Evolutionary conservation across 2,888 invertebrate species (phyloP).

Genomic region (Hanleya hanleyi): DNA sequence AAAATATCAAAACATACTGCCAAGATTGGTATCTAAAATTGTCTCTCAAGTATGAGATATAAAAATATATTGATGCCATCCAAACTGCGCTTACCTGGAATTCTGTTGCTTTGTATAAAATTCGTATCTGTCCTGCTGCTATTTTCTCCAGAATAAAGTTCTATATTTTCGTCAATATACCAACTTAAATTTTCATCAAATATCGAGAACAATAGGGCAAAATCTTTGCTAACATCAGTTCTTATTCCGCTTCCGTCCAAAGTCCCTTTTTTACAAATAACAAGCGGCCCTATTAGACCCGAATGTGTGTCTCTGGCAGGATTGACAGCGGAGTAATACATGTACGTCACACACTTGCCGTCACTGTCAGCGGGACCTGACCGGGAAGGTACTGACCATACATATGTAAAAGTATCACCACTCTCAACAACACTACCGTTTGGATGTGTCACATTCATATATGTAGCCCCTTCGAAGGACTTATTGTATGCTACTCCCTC

Average conservation of each 20-base stretch:
- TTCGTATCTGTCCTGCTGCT: background rate
- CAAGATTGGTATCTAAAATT: too few species aligned
- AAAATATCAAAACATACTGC: too few species aligned
- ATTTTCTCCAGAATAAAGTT: background rate
- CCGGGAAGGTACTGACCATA: background rate
- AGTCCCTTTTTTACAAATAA: conserved; percentile 7
- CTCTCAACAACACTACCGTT: background rate
- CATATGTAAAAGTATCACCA: background rate
- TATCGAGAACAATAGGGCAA: conserved; percentile 1
- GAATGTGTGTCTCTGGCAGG: background rate
- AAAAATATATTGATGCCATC: too few species aligned
- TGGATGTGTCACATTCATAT: background rate
- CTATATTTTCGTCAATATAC: conserved; percentile 14
- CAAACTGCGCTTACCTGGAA: conserved; percentile 10
- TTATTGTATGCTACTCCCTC: conserved; percentile 38
- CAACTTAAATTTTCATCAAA: conserved; percentile 13
- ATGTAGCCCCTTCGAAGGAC: background rate
- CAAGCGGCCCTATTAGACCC: conserved; percentile 7
- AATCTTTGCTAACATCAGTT: background rate
- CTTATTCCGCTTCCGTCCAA: background rate
- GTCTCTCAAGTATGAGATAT: too few species aligned
- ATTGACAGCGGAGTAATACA: conserved; percentile 5
- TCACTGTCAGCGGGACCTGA: conserved; percentile 6
- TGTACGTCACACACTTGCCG: background rate
- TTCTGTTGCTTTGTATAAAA: conserved; percentile 9